Evolutionary conservation across 2,113 vertebrate species (phyloP), one percentile per base, ranked within the genome.

Genomic region (Rhombomys opimus): DNA sequence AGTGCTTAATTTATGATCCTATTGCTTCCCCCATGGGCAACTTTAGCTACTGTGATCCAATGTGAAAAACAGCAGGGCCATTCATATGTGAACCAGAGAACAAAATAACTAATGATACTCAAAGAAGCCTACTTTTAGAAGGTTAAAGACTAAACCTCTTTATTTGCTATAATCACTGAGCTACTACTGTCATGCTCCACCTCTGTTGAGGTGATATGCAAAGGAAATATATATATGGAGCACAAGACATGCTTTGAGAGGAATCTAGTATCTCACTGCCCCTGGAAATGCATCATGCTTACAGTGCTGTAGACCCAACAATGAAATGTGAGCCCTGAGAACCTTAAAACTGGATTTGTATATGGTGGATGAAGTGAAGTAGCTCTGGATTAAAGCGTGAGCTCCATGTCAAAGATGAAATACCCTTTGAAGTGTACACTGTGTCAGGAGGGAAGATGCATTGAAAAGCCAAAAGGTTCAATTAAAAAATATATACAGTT

Each of bases 81-180:
- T 72, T 88, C 50, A 63, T 18, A 63, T 22, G 30, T 57, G 23
- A 57, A 54, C 32, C 94, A 95, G 18, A 80, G n/a, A 95, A 32
- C 3, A 80, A n/a, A 95, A 81, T 38, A 46, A 93, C 73, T 13
- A 70, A 50, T 50, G 57, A 57, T n/a, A 35, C 61, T 82, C 41
- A 72, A 41, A 92, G 22, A 93, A 54, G 6, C 14, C 87, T 86
- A 50, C 27, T 68, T 27, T 41, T 65, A 2, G 80, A 70, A 87
- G 9, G 72, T 94, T 88, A 72, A 88, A 78, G 78, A 76, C 59
- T 65, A 54, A 96, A 91, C n/a, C 46, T 92, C 65, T 54, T 75
- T 57, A 80, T 63, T 89, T 15, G 20, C 89, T 91, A 70, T 10
- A 82, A 46, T 87, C 30, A 35, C 27, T 61, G 30, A 3, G 18